Percentiles rank a stretch among this genome's conserved stretches.
phyloP scores from a whole-genome alignment of 2,797 vertebrate species.

The Lepus townsendii region DNA sequence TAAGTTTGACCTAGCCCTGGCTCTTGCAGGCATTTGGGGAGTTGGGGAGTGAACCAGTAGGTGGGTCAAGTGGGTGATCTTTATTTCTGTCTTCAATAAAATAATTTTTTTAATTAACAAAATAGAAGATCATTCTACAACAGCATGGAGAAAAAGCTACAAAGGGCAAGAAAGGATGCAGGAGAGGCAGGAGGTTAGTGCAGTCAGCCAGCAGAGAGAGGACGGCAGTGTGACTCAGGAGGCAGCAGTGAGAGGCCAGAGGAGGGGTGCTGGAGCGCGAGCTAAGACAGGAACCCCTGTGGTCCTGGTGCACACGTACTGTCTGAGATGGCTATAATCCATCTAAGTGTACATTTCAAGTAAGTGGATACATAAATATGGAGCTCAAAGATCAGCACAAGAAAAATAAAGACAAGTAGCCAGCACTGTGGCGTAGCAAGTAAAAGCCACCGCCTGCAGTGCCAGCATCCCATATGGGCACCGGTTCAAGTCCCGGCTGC shows the following conservation, averaged over 20 bases:
- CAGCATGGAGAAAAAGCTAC: not conserved
- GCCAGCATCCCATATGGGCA: too few relatives aligned
- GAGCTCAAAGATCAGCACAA: constrained; percentile 49
- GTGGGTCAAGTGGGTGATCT: too few relatives aligned
- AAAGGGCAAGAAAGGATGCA: constrained; percentile 8
- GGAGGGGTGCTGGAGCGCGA: not conserved
- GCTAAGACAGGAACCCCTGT: not conserved
- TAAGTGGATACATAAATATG: constrained; percentile 3
- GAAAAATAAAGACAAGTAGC: constrained; percentile 21
- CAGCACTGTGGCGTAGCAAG: not conserved
- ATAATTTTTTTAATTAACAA: not conserved
- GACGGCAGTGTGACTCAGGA: not conserved
- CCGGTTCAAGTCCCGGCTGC: too few relatives aligned
- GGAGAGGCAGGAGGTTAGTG: not conserved
- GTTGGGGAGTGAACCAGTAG: too few relatives aligned
- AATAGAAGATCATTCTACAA: constrained; percentile 38
- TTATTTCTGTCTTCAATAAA: too few relatives aligned
- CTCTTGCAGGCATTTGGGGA: too few relatives aligned
- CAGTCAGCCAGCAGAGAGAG: constrained; percentile 17
- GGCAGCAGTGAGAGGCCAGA: not conserved
- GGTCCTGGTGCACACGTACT: constrained; percentile 28
- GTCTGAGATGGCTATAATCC: constrained; percentile 41
- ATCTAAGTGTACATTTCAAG: constrained; percentile 49
- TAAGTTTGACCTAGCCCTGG: too few relatives aligned
- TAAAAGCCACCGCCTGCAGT: too few relatives aligned